Base-by-base conservation (phyloP, 2,888 invertebrate species). In the Hypomecis punctinalis region DNA sequence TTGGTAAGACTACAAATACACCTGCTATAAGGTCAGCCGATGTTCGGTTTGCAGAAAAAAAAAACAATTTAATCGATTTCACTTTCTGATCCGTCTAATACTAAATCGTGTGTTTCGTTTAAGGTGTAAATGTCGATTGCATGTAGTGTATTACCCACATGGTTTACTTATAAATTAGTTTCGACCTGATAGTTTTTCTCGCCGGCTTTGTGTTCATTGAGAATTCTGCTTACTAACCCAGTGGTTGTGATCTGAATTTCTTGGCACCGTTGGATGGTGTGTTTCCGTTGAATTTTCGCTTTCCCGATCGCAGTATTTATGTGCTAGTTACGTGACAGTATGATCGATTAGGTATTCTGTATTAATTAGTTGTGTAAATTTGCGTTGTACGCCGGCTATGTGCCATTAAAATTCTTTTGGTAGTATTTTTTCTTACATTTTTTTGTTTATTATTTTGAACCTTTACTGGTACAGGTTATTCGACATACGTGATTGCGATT, bases 21-120 rank as follows among this genome's bases (percentile, higher is more conserved):
- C 73, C 72, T 73, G 74, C 69, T 68, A 67, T 71, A 72, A 75
- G 77, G 67, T 73, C 69, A 71, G 13, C 52, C 56, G 23, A 61
- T 57, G 62, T 63, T 61, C 47, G 53, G 47, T 66, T 71, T 63
- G 66, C 69, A 65, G 64, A 67, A 71, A 64, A 67, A 59, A 49
- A n/a, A 64, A 67, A 58, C 63, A 68, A 67, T 64, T 67, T 58
- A 62, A 68, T 71, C 71, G 73, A 89, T 89, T 90, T 89, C 90
- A 86, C 89, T 89, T 89, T 88, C 85, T 78, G 78, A 81, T 76
- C 79, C 79, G 63, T 67, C 56, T 68, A 61, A 47, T 57, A 10
- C 10, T 39, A 53, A 49, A 40, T 56, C 46, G 56, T 53, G 46
- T 55, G 43, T 54, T 47, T 40, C 47, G 36, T 52, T 48, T 53